Evolutionary conservation across 2,797 vertebrate species (phyloP).

Genomic region (Alectoris magna): DNA sequence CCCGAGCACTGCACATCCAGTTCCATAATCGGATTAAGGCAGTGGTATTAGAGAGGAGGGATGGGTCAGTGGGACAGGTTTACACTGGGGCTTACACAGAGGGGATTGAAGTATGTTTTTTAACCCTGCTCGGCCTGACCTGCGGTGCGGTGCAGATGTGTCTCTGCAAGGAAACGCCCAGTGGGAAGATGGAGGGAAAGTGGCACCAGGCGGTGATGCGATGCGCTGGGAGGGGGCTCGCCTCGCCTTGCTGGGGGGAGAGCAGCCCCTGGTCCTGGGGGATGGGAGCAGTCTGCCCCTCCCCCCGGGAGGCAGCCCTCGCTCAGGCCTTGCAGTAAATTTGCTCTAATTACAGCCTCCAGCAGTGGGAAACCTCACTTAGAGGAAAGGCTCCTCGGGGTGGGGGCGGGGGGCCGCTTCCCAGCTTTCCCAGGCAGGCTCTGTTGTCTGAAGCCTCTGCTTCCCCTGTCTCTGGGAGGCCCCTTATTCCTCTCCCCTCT

Average conservation of each 20-base stretch:
- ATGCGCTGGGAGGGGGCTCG: background rate
- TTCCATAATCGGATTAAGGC: slow-evolving; percentile 76
- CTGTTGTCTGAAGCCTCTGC: slow-evolving; percentile 75
- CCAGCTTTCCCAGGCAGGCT: slow-evolving; percentile 73
- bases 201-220: slow-evolving; percentile 41
- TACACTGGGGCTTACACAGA: slow-evolving; percentile 59
- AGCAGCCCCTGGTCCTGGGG: slow-evolving; percentile 55
- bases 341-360: slow-evolving; percentile 84
- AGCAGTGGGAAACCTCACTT: slow-evolving; percentile 82
- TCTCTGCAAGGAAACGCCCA: background rate
- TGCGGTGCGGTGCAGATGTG: background rate
- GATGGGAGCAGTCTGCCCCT: slow-evolving; percentile 46
- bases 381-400: slow-evolving; percentile 74
- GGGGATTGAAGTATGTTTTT: slow-evolving; percentile 63
- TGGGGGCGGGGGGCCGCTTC: slow-evolving; percentile 68
- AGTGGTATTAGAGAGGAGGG: slow-evolving; percentile 70
- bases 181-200: slow-evolving; percentile 15
- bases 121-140: slow-evolving; percentile 54
- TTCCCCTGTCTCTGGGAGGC: slow-evolving; percentile 69
- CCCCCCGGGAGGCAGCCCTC: slow-evolving; percentile 75
- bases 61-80: slow-evolving; percentile 76
- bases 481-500: slow-evolving; percentile 66
- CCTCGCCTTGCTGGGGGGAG: background rate
- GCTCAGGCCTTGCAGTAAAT: slow-evolving; percentile 78
- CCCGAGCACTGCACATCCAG: slow-evolving; percentile 71